phyloP scores from a whole-genome alignment of 2,113 vertebrate species.

The Sterrhoptilus dennistouni region DNA sequence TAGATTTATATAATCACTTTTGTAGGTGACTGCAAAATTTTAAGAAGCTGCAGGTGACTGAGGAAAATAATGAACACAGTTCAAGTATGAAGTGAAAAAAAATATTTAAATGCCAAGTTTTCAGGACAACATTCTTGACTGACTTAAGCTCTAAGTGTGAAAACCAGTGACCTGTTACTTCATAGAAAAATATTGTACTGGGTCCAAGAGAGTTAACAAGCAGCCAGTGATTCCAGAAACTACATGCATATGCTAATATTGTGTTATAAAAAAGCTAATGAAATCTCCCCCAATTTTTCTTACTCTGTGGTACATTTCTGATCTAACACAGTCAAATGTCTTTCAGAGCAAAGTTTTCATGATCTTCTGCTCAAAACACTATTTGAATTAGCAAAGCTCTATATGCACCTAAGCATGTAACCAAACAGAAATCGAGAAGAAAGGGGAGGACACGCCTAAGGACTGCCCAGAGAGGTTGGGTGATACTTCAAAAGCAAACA shows the following conservation, averaged over 20 bases:
- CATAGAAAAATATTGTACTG: neutral
- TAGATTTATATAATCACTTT: neutral
- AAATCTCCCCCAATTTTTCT: neutral
- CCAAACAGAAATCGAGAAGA: neutral
- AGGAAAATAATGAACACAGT: neutral
- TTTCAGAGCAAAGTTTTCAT: neutral
- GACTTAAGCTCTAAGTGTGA: neutral
- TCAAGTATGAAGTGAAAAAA: neutral
- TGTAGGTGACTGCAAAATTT: neutral
- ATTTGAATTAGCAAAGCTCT: neutral
- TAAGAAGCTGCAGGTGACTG: neutral
- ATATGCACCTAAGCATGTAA: accelerated
- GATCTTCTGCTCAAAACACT: neutral
- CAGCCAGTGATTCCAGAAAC: neutral
- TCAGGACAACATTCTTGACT: neutral
- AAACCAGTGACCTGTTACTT: neutral
- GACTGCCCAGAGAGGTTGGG: neutral
- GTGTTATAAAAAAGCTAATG: neutral
- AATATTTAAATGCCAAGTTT: neutral
- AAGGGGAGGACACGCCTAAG: neutral
- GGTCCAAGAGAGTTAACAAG: neutral
- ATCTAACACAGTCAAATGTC: neutral
- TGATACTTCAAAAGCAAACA: neutral
- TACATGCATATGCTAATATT: neutral
- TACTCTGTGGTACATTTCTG: neutral